phyloP scores from a whole-genome alignment of 2,113 vertebrate genomes.

The Leuciscus idus region DNA sequence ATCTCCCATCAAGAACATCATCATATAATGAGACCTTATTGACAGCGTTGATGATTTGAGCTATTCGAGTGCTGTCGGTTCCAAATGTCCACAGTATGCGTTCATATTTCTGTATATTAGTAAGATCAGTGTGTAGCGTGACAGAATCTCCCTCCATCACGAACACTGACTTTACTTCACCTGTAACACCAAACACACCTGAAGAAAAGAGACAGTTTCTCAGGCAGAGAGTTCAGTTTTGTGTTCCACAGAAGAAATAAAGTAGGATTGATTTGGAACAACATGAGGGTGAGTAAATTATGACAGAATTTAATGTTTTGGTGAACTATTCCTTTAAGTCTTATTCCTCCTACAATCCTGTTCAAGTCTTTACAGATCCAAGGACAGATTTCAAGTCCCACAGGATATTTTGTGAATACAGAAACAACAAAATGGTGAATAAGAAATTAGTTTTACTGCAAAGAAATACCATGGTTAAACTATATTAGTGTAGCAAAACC shows the following conservation, averaged over 20 bases:
- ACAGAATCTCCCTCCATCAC: slow-evolving; percentile 15
- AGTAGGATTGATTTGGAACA: no score
- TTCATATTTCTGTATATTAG: not conserved
- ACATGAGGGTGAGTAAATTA: no score
- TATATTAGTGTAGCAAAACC: no score
- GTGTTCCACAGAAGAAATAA: no score
- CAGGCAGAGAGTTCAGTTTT: no score
- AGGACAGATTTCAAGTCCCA: not conserved
- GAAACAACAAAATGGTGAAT: not conserved
- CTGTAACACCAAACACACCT: not conserved
- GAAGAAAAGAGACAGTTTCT: not conserved
- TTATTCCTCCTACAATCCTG: no score
- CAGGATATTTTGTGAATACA: not conserved
- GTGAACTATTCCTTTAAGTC: no score
- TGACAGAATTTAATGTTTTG: no score
- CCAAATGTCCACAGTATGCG: not conserved
- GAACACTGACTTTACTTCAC: not conserved
- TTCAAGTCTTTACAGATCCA: not conserved
- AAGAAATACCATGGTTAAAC: no score
- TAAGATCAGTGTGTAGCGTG: not conserved
- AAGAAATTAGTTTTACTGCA: not conserved
- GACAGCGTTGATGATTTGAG: not conserved
- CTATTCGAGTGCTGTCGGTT: not conserved
- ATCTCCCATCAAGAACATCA: not conserved
- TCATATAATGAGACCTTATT: not conserved